Conservation (phyloP, 2,888 invertebrate species). For the Lutraria lutraria region DNA sequence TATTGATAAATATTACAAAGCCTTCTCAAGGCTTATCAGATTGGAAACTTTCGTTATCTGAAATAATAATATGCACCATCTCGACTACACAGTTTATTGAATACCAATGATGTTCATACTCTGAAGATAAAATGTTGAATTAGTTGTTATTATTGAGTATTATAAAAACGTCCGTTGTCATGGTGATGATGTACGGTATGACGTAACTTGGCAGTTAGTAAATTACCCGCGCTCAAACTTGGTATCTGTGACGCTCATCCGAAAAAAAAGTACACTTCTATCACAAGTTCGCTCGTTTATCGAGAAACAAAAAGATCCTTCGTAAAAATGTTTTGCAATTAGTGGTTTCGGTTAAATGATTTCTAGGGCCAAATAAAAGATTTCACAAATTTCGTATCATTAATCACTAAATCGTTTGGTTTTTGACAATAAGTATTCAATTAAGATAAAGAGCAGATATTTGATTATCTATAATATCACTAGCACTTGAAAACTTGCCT, state of each 20-base stretch:
- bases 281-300: too few species aligned
- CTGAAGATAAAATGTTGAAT: not conserved
- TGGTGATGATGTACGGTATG: not conserved
- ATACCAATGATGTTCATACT: not conserved
- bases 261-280: not conserved
- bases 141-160: not conserved
- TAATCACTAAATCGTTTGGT: too few species aligned
- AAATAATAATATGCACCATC: not conserved
- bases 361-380: too few species aligned
- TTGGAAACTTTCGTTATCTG: not conserved
- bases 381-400: too few species aligned
- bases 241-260: not conserved
- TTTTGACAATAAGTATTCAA: too few species aligned
- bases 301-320: too few species aligned
- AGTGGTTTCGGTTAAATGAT: too few species aligned
- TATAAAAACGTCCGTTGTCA: conserved; percentile 1
- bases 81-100: not conserved
- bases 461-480: too few species aligned
- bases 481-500: too few species aligned
- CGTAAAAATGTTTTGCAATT: too few species aligned
- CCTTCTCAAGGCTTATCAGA: not conserved
- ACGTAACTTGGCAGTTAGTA: not conserved
- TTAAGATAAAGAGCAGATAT: too few species aligned
- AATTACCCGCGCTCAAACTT: not conserved
- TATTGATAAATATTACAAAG: not conserved